A percentile compares a stretch with the other conserved stretches of the same genome.
Evolutionary conservation across 2,113 vertebrate species (phyloP).

Genomic region (Megaceryle maxima): DNA sequence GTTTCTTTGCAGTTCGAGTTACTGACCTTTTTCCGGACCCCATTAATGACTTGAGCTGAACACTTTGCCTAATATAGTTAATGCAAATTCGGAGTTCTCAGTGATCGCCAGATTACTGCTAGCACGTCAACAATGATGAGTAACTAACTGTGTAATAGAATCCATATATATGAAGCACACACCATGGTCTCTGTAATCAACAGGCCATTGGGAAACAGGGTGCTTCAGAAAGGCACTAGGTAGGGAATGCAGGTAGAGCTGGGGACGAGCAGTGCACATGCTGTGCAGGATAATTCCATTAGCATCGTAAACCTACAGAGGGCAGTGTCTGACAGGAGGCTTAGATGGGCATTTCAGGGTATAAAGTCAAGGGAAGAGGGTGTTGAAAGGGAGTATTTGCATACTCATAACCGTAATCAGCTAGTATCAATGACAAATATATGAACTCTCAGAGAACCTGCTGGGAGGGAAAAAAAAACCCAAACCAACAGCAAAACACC

Average conservation of each 20-base stretch:
- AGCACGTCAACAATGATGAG: neutral
- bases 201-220: neutral
- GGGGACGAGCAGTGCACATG: accelerated
- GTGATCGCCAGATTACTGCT: neutral
- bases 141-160: neutral
- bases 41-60: neutral
- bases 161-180: neutral
- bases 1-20: neutral
- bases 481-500: neutral
- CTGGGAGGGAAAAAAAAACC: neutral
- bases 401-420: neutral
- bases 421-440: neutral
- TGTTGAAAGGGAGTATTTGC: neutral
- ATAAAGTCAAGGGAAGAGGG: neutral
- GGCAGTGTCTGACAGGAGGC: constrained; percentile 12
- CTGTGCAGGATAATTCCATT: neutral
- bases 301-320: neutral
- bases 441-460: neutral
- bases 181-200: neutral
- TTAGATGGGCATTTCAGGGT: neutral
- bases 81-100: neutral
- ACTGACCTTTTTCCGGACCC: neutral
- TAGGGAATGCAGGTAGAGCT: neutral
- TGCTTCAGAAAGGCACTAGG: neutral
- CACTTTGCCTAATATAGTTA: neutral